Base-by-base conservation (phyloP, 2,888 invertebrate genomes). In the Pterostichus niger region DNA sequence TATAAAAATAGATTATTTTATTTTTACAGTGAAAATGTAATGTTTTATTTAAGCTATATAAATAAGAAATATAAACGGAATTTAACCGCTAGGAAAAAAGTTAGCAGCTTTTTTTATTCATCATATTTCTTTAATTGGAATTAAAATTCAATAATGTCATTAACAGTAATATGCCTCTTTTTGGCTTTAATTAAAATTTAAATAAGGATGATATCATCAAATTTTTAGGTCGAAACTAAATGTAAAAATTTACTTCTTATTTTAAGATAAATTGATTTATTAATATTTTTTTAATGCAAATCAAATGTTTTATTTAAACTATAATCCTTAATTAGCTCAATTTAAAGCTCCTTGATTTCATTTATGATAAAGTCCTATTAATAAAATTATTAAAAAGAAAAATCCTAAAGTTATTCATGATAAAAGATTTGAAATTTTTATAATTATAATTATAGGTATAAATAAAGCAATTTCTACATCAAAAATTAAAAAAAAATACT, bases 401-500 rank as follows among this genome's bases (percentile, higher is more conserved):
- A 86, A 84, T n/a, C 85, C 85, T 31, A 87, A 86, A 5, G 84
- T 33, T 15, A 85, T 73, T 87, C 88, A 89, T 52, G 85, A 83
- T 40, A 86, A 59, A 83, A 88, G 78, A 84, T 88, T 87, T 24
- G 87, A 87, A 79, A 85, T 85, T 84, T 88, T 86, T 84, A 89
- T 85, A 84, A 88, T 87, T 84, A 89, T 87, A 85, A 92, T 91
- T 88, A 92, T 90, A 0, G 93, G 93, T 0, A 93, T 87, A 88
- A 93, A 90, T 88, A 94, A 86, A 0, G 92, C 91, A 90, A 94
- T 93, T 92, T 94, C 93, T 83, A 94, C 91, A 91, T 94, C 93
- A 91, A 94, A 94, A 90, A 94, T 93, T 91, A 94, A 89, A 88
- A 94, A n/a, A 94, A 90, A 94, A 92, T 88, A 93, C 90, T 49